A percentile compares a stretch with the other conserved stretches of the same genome.
phyloP scores from a whole-genome alignment of 2,888 invertebrate genomes.

The Aphidius colemani region DNA sequence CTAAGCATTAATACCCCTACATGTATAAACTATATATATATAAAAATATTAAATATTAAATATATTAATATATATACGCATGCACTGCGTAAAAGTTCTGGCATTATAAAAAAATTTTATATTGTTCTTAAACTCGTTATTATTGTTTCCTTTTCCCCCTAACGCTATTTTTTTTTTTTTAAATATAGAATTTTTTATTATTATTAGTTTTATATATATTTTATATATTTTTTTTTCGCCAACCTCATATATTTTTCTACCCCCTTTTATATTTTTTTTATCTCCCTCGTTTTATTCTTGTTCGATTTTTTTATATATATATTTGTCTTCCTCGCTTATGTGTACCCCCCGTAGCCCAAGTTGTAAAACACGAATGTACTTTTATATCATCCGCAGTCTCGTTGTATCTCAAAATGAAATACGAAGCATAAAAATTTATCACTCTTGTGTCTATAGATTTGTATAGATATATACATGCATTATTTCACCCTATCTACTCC shows the following conservation, averaged over 20 bases:
- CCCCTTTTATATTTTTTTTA: background rate
- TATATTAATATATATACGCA: conserved; percentile 36
- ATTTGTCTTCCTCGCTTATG: too few species aligned
- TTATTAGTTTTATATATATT: too few species aligned
- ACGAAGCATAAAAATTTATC: conserved; percentile 26
- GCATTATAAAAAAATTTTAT: conserved; percentile 27
- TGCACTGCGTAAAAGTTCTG: conserved; percentile 27
- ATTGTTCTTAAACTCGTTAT: conserved; percentile 25
- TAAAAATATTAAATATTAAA: too few species aligned
- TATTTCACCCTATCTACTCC: background rate
- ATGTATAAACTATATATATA: conserved; percentile 28
- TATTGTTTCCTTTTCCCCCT: conserved; percentile 7
- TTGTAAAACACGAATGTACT: conserved; percentile 24
- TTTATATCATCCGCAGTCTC: conserved; percentile 24
- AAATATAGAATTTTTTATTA: too few species aligned
- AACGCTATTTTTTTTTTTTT: background rate
- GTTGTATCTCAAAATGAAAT: conserved; percentile 25
- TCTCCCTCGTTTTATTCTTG: background rate
- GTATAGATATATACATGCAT: background rate
- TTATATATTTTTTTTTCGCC: too few species aligned
- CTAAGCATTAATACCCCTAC: conserved; percentile 49
- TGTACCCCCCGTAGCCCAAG: background rate
- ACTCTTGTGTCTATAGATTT: conserved; percentile 18
- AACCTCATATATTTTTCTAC: too few species aligned
- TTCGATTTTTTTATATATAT: background rate